Evolutionary conservation across 2,113 vertebrate genomes (phyloP).

Genomic region (Tachycineta bicolor): DNA sequence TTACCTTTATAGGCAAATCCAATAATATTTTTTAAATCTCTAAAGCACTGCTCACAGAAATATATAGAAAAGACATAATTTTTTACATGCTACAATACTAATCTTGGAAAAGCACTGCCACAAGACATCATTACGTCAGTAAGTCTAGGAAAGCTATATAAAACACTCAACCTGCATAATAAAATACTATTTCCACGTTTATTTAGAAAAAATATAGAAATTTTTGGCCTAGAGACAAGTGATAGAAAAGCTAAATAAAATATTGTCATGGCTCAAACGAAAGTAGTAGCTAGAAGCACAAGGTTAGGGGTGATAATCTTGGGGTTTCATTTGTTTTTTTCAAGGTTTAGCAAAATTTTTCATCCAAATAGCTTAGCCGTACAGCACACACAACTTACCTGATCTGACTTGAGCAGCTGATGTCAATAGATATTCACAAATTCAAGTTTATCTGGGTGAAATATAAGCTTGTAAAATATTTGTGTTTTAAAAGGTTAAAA

Average conservation of each 20-base stretch:
- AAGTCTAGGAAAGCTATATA: not conserved
- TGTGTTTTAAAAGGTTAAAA: not conserved
- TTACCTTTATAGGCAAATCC: not conserved
- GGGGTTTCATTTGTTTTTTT: not conserved
- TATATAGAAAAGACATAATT: not conserved
- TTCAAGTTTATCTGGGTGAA: not conserved
- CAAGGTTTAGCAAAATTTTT: not conserved
- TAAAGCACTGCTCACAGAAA: constrained; percentile 7
- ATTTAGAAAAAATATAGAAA: not conserved
- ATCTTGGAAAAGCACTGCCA: not conserved
- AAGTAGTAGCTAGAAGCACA: not conserved
- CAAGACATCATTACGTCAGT: constrained; percentile 3
- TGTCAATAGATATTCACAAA: not conserved
- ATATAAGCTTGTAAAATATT: not conserved
- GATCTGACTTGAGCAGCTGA: not conserved
- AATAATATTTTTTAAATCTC: constrained; percentile 21
- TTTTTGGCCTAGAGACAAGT: not conserved
- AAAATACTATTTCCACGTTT: not conserved
- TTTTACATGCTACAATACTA: not conserved
- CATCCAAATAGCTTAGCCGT: not conserved
- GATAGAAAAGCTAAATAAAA: not conserved
- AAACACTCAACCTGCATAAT: not conserved
- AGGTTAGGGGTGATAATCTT: not conserved
- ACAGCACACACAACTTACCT: not conserved
- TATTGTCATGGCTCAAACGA: not conserved